These are phyloP conservation scores for Acridotheres tristis DNA, from an alignment of 2,797 vertebrate genomes.

Conservation along the genomic window DNA sequence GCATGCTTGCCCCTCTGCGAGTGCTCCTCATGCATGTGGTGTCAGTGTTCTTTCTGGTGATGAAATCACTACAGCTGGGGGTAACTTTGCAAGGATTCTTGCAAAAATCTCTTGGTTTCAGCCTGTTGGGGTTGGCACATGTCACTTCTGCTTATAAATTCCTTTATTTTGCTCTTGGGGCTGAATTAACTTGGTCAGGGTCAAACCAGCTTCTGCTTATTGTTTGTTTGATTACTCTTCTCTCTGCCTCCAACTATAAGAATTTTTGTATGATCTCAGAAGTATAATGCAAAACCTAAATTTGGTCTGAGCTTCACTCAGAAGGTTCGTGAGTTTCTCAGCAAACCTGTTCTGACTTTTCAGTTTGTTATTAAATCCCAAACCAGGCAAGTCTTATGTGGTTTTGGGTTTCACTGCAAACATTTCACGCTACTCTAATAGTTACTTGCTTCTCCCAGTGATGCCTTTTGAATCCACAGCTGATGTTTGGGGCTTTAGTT, in stretches of 20 bases:
- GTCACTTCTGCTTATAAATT: neutral
- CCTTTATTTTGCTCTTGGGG: constrained; percentile 28
- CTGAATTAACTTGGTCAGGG: constrained; percentile 8
- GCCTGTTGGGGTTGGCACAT: neutral
- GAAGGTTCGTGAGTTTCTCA: constrained; percentile 15
- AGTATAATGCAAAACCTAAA: constrained; percentile 7
- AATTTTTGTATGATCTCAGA: constrained; percentile 10
- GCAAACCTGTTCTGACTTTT: constrained; percentile 54
- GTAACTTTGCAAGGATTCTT: constrained; percentile 1
- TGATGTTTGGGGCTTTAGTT: constrained; percentile 17
- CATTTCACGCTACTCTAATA: constrained; percentile 29
- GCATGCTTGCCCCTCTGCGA: neutral
- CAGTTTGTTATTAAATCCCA: constrained; percentile 51
- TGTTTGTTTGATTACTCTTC: constrained; percentile 27
- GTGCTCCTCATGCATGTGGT: neutral
- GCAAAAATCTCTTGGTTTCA: constrained; percentile 16
- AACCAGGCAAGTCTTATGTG: constrained; percentile 43
- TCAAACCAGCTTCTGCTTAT: constrained; percentile 30
- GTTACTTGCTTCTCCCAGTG: constrained; percentile 2
- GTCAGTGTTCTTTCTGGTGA: neutral
- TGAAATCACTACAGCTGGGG: neutral
- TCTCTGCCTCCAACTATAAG: neutral
- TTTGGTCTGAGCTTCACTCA: neutral
- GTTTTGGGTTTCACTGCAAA: constrained; percentile 59
- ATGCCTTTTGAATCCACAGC: constrained; percentile 24